Conservation (phyloP, 2,888 invertebrate genomes). For the Kryphioiulus occultus region DNA sequence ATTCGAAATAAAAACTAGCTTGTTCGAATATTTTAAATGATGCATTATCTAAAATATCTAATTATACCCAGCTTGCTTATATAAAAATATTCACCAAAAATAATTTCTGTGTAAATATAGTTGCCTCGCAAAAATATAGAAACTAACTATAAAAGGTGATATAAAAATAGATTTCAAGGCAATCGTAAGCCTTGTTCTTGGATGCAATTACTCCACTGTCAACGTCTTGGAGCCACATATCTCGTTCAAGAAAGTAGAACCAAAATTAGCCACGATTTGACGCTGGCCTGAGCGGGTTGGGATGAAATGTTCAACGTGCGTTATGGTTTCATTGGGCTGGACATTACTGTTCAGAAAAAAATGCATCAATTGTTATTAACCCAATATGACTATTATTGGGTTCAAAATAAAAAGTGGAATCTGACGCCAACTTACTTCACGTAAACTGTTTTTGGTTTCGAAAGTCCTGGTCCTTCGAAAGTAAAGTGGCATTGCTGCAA, state of each 20-base stretch:
- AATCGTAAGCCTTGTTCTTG: neutral
- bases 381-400: too few relatives aligned
- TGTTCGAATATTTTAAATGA: too few relatives aligned
- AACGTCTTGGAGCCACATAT: conserved; percentile 73
- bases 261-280: conserved; percentile 75
- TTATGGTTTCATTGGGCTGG: conserved; percentile 71
- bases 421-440: conserved; percentile 59
- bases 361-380: too few relatives aligned
- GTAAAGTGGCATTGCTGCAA: conserved; percentile 75
- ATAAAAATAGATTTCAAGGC: neutral
- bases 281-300: conserved; percentile 70
- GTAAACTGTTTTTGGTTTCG: conserved; percentile 68
- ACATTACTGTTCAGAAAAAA: conserved; percentile 67
- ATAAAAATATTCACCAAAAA: neutral
- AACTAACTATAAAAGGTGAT: neutral
- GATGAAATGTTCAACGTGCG: conserved; percentile 69
- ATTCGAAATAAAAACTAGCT: too few relatives aligned
- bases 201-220: neutral
- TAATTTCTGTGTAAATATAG: conserved; percentile 4
- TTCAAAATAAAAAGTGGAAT: too few relatives aligned
- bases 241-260: conserved; percentile 74
- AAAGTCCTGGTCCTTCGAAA: conserved; percentile 74
- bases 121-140: neutral
- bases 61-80: neutral
- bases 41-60: too few relatives aligned